A percentile compares a stretch with the other conserved stretches of the same genome.
Evolutionary conservation across 2,797 vertebrate genomes (phyloP).

Genomic region (Semotilus atromaculatus): DNA sequence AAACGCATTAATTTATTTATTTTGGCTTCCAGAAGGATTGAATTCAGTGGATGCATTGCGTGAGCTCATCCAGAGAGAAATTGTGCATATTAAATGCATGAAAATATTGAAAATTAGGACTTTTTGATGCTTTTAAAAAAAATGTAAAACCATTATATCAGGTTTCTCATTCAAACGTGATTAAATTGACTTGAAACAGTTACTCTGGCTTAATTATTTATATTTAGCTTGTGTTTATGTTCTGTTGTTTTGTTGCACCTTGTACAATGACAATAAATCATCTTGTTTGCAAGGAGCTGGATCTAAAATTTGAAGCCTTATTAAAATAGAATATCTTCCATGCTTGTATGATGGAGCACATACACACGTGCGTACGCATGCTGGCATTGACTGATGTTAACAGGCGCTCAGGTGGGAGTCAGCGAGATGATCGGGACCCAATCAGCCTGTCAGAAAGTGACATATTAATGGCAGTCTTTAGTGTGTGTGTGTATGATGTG

Average conservation of each 20-base stretch:
- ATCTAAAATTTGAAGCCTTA: background rate
- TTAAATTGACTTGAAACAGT: no score
- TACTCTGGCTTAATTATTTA: no score
- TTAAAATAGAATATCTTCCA: background rate
- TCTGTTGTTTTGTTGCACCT: background rate
- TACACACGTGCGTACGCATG: background rate
- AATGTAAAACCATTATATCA: no score
- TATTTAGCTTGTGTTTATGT: background rate
- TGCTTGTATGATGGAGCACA: background rate
- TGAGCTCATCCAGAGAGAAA: background rate
- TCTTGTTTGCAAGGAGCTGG: background rate
- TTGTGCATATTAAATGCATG: no score
- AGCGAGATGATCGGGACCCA: slow-evolving; percentile 11
- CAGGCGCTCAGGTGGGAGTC: background rate
- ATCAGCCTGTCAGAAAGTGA: slow-evolving; percentile 34
- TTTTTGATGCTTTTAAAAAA: no score
- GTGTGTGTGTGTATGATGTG: slow-evolving; percentile 27
- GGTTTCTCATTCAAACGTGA: no score
- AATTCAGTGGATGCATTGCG: background rate
- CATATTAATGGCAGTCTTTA: slow-evolving; percentile 28
- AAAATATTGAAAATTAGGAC: background rate
- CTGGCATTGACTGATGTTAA: background rate
- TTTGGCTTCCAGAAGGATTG: no score
- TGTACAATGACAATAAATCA: background rate
- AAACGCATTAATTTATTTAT: no score